These are phyloP conservation scores for Brachionus paranguensis DNA, from an alignment of 1,140 invertebrate species.

Conservation along the genomic window DNA sequence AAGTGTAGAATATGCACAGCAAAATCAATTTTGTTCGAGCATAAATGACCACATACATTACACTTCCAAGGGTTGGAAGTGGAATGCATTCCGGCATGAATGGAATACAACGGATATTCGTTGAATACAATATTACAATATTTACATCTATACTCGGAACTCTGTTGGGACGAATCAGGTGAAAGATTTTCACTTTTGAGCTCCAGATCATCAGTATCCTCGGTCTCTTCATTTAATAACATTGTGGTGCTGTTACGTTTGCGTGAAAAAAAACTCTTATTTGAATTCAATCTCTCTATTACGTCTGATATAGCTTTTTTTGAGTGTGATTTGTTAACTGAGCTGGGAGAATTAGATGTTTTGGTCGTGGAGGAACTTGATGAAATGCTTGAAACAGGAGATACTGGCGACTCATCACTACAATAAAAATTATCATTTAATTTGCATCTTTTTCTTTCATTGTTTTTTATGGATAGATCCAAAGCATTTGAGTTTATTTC, in stretches of 20 bases:
- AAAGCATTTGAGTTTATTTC: background rate
- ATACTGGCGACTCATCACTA: constrained; percentile 25
- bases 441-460: constrained; percentile 11
- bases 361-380: constrained; percentile 23
- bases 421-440: constrained; percentile 26
- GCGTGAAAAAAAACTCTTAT: background rate
- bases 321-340: background rate
- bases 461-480: constrained; percentile 7
- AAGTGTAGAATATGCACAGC: constrained; percentile 38
- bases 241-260: background rate
- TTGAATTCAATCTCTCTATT: constrained; percentile 10
- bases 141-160: constrained; percentile 14
- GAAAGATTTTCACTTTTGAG: background rate
- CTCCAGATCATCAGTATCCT: background rate
- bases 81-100: constrained; percentile 38
- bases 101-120: constrained; percentile 33
- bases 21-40: constrained; percentile 33
- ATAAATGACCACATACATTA: constrained; percentile 32
- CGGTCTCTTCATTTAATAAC: background rate
- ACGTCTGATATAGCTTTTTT: constrained; percentile 37
- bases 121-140: constrained; percentile 35
- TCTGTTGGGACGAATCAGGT: background rate
- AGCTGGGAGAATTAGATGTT: constrained; percentile 10
- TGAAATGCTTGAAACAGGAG: constrained; percentile 26
- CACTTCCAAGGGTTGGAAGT: constrained; percentile 26